A percentile compares a stretch with the other conserved stretches of the same genome.
These are phyloP conservation scores for Hyppa rectilinea DNA, from an alignment of 2,888 invertebrate species.

Conservation along the genomic window DNA sequence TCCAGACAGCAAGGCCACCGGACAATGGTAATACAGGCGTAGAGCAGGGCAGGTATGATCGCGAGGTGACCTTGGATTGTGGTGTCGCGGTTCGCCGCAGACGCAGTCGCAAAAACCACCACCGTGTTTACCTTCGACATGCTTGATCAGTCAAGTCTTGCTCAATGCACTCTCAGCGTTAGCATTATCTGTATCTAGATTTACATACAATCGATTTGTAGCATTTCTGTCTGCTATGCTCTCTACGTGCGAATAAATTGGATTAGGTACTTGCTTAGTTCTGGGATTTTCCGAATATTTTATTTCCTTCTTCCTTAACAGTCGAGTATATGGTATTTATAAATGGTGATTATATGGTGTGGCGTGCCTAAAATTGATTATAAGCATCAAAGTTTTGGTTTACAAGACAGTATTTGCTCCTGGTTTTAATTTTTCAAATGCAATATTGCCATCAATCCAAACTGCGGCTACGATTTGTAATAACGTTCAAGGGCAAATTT, in stretches of 20 bases:
- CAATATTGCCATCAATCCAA: constrained; percentile 71
- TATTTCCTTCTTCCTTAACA: not conserved
- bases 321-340: not conserved
- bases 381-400: constrained; percentile 14
- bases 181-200: constrained; percentile 45
- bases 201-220: constrained; percentile 37
- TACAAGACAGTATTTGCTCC: constrained; percentile 3
- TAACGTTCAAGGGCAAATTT: constrained; percentile 77
- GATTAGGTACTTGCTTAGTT: not conserved
- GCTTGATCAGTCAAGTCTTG: constrained; percentile 72
- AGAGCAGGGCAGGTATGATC: constrained; percentile 78
- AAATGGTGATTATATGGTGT: not conserved
- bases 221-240: constrained; percentile 11
- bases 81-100: constrained; percentile 81
- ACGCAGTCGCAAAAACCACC: constrained; percentile 79
- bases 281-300: constrained; percentile 9
- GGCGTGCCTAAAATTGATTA: not conserved
- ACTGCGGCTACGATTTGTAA: constrained; percentile 74
- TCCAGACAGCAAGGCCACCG: constrained; percentile 78
- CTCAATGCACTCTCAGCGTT: constrained; percentile 55
- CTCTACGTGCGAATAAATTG: not conserved
- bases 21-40: constrained; percentile 76
- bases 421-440: constrained; percentile 52
- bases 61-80: constrained; percentile 80
- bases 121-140: constrained; percentile 77